phyloP scores from a whole-genome alignment of 1,140 invertebrate species.

The Monochamus saltuarius region DNA sequence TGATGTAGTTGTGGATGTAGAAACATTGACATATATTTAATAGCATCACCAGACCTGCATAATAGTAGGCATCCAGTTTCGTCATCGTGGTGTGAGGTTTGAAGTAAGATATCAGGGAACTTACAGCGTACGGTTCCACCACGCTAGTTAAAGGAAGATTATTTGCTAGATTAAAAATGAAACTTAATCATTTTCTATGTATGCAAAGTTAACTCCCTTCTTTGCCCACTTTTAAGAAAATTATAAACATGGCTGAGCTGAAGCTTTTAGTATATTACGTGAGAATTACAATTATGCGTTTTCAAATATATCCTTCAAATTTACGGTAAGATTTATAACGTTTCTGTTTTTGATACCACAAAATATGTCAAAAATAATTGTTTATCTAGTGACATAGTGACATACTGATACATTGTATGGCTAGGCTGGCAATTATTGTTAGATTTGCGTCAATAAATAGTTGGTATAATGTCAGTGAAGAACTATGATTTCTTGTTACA shows the following conservation, averaged over 20 bases:
- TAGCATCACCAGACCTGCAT: slow-evolving; percentile 20
- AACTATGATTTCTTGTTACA: slow-evolving; percentile 18
- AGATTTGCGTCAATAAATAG: slow-evolving; percentile 24
- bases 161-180: neutral
- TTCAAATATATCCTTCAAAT: too few relatives aligned
- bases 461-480: slow-evolving; percentile 23
- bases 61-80: slow-evolving; percentile 27
- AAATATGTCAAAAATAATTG: too few relatives aligned
- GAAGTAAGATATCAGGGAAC: slow-evolving; percentile 32
- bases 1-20: slow-evolving; percentile 71
- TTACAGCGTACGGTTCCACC: slow-evolving; percentile 25
- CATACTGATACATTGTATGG: neutral
- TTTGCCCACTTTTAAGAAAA: too few relatives aligned
- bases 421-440: slow-evolving; percentile 13
- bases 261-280: too few relatives aligned
- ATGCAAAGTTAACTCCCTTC: too few relatives aligned
- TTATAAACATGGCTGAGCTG: too few relatives aligned
- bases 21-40: slow-evolving; percentile 25
- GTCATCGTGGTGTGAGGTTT: slow-evolving; percentile 25
- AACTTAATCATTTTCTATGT: too few relatives aligned
- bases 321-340: too few relatives aligned
- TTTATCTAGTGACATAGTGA: too few relatives aligned
- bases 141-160: slow-evolving; percentile 21
- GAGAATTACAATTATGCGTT: too few relatives aligned
- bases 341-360: too few relatives aligned